Base-by-base conservation (phyloP, 1,140 invertebrate genomes). In the Adelges cooleyi region DNA sequence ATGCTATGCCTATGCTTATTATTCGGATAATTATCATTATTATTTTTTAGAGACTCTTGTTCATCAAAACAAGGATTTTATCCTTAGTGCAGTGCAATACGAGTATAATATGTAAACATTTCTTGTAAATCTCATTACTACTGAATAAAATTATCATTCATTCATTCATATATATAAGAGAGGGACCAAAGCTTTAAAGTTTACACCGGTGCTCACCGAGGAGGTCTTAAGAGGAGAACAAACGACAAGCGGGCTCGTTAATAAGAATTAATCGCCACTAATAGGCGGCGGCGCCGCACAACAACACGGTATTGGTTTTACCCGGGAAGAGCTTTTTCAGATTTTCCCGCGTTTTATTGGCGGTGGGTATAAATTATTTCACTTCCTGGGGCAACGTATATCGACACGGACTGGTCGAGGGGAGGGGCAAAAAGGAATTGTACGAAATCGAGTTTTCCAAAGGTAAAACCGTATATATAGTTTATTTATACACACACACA, bases 361-460 rank as follows among this genome's bases (percentile, higher is more conserved):
- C 18, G 22, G 54, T 23, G 22, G 56, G 17, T 33, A 48, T 62
- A 62, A 62, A 62, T 62, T 62, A 29, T 44, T 33, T 6, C 11
- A 33, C 29, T 33, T 33, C 11, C 5, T 33, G n/a, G n/a, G n/a
- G n/a, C n/a, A n/a, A n/a, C n/a, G 29, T 11, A 33, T 33, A 33
- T 5, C 5, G 11, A 33, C 29, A 33, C 29, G 11, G 5, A 33
- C 29, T 33, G 29, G 29, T 6, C 29, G 29, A 5, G 29, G 11
- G 11, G 11, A 33, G 11, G 29, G 29, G 29, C 29, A 11, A 33
- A n/a, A 33, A 33, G 29, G 11, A 44, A 4, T 11, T 17, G 22
- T 48, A 17, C 40, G 46, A 62, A 62, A 62, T 62, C 56, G 56
- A 62, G 56, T 62, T 62, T 62, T 42, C 53, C 3, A 20, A n/a